These are phyloP conservation scores for Drosophila crucigera DNA, from an alignment of 2,888 invertebrate species.

Conservation along the genomic window DNA sequence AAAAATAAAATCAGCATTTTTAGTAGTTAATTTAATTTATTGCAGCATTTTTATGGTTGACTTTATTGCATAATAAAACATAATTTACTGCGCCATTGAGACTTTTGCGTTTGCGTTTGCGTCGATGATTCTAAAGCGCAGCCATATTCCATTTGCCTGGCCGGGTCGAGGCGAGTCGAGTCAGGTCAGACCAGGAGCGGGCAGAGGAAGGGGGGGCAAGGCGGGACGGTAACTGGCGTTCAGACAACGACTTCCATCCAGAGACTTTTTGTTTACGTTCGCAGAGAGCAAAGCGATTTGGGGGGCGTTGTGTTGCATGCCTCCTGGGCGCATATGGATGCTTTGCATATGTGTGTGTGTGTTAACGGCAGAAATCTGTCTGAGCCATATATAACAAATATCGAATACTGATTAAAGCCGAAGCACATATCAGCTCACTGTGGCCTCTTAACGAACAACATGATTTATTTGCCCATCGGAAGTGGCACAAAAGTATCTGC, in stretches of 20 bases:
- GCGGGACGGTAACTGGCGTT: constrained; percentile 15
- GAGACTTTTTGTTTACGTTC: constrained; percentile 42
- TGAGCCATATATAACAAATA: constrained; percentile 27
- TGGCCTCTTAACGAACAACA: constrained; percentile 20
- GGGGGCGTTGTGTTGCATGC: constrained; percentile 40
- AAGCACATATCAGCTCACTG: constrained; percentile 24
- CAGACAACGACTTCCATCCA: constrained; percentile 22
- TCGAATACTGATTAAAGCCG: constrained; percentile 42
- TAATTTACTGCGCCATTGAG: constrained; percentile 85
- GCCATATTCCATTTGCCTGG: constrained; percentile 51
- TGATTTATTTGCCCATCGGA: constrained; percentile 27
- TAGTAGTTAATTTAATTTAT: constrained; percentile 86
- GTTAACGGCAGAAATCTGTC: background rate
- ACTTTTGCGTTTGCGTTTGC: constrained; percentile 79
- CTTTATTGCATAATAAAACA: constrained; percentile 86
- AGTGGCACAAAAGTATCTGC: background rate
- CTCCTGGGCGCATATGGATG: constrained; percentile 39
- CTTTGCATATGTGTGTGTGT: constrained; percentile 13
- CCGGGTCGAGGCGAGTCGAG: constrained; percentile 6
- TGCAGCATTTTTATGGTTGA: constrained; percentile 86
- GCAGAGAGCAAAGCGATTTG: constrained; percentile 14
- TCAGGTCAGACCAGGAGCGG: background rate
- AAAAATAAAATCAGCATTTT: constrained; percentile 85
- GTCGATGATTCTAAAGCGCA: constrained; percentile 78
- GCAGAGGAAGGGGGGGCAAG: background rate